phyloP scores from a whole-genome alignment of 2,113 vertebrate species.

The Dasyurus viverrinus region DNA sequence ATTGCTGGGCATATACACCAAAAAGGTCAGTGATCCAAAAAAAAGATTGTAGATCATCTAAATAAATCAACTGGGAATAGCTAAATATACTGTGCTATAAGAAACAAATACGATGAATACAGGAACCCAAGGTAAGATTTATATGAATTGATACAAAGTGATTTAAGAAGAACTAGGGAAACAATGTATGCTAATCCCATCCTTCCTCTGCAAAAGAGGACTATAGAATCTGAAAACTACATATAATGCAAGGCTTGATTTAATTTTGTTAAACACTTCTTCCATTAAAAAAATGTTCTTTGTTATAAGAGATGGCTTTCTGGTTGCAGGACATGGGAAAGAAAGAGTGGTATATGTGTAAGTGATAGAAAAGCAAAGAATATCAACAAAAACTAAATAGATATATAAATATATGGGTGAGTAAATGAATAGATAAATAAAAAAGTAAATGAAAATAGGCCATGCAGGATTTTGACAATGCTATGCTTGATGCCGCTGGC shows the following conservation, averaged over 20 bases:
- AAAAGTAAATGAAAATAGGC: conserved; percentile 70
- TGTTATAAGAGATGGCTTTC: background rate
- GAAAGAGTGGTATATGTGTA: background rate
- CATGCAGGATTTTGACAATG: conserved; percentile 41
- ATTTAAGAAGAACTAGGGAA: background rate
- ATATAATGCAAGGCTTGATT: background rate
- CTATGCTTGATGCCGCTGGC: conserved; percentile 79
- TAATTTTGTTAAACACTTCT: background rate
- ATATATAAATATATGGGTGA: background rate
- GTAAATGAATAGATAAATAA: background rate
- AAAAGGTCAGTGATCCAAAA: background rate
- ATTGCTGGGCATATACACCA: background rate
- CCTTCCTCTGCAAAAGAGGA: background rate
- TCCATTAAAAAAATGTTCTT: background rate
- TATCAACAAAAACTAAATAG: background rate
- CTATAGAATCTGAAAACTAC: background rate
- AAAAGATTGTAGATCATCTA: background rate
- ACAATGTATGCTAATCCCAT: background rate
- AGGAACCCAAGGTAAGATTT: background rate
- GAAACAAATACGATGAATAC: background rate
- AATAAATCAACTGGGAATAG: background rate
- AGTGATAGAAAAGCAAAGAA: background rate
- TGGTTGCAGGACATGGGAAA: background rate
- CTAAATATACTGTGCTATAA: background rate
- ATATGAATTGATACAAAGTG: background rate